Evolutionary conservation across 2,888 invertebrate genomes (phyloP), one percentile per base, ranked within the genome.

Genomic region (Megalurothrips usitatus): DNA sequence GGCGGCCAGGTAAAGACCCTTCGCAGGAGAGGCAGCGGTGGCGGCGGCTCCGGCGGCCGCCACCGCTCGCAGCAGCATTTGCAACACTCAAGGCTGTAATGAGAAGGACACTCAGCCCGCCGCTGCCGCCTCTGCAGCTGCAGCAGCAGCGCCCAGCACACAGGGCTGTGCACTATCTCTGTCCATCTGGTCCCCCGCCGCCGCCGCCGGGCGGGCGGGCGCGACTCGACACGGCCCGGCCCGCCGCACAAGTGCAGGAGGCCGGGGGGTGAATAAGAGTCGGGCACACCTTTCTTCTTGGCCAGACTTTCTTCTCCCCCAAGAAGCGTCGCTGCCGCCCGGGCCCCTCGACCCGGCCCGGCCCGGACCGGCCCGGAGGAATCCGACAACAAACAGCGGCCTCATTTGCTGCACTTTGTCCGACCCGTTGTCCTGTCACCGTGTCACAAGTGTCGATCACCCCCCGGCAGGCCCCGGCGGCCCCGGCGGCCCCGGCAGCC

Each of bases 241-340:
- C 11, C n/a, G n/a, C n/a, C n/a, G n/a, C n/a, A n/a, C n/a, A n/a
- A n/a, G n/a, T n/a, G n/a, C n/a, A n/a, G n/a, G n/a, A n/a, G n/a
- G 23, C 68, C 4, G 58, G 58, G 52, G 68, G 68, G 23, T 68
- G 68, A 23, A 68, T n/a, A n/a, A n/a, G n/a, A n/a, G n/a, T n/a
- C n/a, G n/a, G n/a, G n/a, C n/a, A 43, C 34, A 43, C 6, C 34
- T 4, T 6, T 6, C 6, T 43, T 43, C 34, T 43, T 43, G 34
- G 81, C 79, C 81, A 79, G 80, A 78, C 78, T 79, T 75, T 82
- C 34, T 43, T 43, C 34, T 43, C 34, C 34, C 34, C 6, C n/a
- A n/a, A n/a, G n/a, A n/a, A n/a, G n/a, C n/a, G n/a, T n/a, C n/a
- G n/a, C n/a, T n/a, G n/a, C n/a, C n/a, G n/a, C n/a, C n/a, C n/a